Evolutionary conservation across 2,113 vertebrate species (phyloP).

Genomic region (Gallinago media): DNA sequence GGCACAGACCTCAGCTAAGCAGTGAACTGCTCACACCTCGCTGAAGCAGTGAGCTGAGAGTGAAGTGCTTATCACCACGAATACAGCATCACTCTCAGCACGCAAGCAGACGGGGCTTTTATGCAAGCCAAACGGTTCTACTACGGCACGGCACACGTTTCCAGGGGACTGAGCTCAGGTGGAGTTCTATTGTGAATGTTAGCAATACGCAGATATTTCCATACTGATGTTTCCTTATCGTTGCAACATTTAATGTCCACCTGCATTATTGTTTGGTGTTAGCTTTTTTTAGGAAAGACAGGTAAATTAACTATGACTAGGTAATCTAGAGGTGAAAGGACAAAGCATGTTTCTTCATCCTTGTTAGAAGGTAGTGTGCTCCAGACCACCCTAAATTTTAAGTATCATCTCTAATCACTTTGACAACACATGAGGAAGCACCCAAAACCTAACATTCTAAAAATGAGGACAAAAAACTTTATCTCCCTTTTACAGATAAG

Average conservation of each 20-base stretch:
- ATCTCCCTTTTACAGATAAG: constrained; percentile 11
- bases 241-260: constrained; percentile 25
- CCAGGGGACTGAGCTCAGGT: neutral
- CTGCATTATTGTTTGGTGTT: neutral
- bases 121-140: neutral
- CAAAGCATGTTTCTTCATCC: neutral
- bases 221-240: neutral
- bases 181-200: neutral
- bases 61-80: neutral
- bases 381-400: neutral
- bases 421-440: neutral
- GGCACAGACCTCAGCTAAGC: neutral
- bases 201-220: neutral
- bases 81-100: neutral
- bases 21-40: neutral
- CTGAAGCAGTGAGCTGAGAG: neutral
- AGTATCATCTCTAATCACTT: neutral
- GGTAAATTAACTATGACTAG: neutral
- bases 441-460: neutral
- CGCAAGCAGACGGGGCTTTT: neutral
- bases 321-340: neutral
- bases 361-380: neutral
- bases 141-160: neutral
- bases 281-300: neutral
- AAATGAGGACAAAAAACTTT: constrained; percentile 24